Evolutionary conservation across 2,113 vertebrate genomes (phyloP), one percentile per base, ranked within the genome.

Genomic region (Spilogale gracilis): DNA sequence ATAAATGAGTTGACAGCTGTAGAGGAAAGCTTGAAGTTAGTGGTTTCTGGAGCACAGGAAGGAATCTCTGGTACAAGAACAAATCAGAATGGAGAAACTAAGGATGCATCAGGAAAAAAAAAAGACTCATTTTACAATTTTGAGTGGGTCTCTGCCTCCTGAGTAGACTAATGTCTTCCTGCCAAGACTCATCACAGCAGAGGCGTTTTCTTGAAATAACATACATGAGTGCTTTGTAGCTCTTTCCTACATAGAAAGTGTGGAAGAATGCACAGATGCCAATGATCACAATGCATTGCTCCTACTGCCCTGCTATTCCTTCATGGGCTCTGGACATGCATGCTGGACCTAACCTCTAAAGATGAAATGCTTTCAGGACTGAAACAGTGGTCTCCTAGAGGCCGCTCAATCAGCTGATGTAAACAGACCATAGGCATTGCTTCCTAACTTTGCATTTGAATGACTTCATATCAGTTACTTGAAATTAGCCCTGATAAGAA

Each of bases 241-340:
- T 76, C 32, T 82, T 84, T n/a, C 67, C 54, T 88, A 88, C 78
- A 80, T 17, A 94, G 52, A 84, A 86, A 88, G 45, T 79, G 52
- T 63, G 74, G 88, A 84, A 23, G 78, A 84, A 93, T 13, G 82
- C 52, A 9, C 56, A 58, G 45, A 78, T 38, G 16, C 50, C 30
- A 21, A 4, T 25, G 63, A 45, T 63, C 48, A 84, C 10, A 65
- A 20, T 32, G 14, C 7, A 2, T 50, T 27, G 2, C 8, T 50
- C 73, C 81, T 86, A 5, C 25, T 30, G 38, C 50, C 21, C 11
- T 50, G 21, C 25, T 48, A 48, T 58, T 25, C 60, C 45, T 54
- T 48, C 20, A 12, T 48, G 6, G 1, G 27, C 50, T 32, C 16
- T 61, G 74, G 74, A 45, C n/a, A 9, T 6, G 20, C 4, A 3